Evolutionary conservation across 2,888 invertebrate species (phyloP).

Genomic region (Cryptophagus acutangulus): DNA sequence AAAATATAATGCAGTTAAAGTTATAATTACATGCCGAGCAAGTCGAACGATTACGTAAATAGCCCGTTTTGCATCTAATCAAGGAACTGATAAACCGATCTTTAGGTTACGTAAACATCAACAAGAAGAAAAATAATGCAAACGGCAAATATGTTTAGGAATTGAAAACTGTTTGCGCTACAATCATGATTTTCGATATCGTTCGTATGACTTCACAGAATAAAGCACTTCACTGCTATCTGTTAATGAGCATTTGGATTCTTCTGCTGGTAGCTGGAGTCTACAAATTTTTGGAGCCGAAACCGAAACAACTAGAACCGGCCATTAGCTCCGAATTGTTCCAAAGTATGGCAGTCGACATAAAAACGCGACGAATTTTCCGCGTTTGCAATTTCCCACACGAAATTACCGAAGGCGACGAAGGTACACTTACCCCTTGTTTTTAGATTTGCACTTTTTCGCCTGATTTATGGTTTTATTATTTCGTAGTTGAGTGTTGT

Average conservation of each 20-base stretch:
- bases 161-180: neutral
- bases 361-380: constrained; percentile 62
- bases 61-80: neutral
- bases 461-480: neutral
- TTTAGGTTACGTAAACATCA: constrained; percentile 8
- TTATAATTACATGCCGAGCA: no score
- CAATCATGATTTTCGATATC: constrained; percentile 46
- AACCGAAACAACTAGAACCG: constrained; percentile 38
- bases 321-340: constrained; percentile 36
- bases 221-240: constrained; percentile 75
- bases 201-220: constrained; percentile 61
- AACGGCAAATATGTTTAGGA: neutral
- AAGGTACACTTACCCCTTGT: constrained; percentile 55
- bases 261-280: constrained; percentile 73
- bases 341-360: constrained; percentile 54
- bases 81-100: neutral
- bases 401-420: constrained; percentile 63
- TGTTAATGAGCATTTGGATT: constrained; percentile 78
- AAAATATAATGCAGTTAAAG: no score
- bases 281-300: constrained; percentile 63
- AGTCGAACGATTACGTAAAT: constrained; percentile 9
- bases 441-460: neutral
- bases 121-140: neutral
- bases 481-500: constrained; percentile 3
- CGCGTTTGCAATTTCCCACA: constrained; percentile 69